Percentiles rank a stretch among this genome's conserved stretches.
These are phyloP conservation scores for Acromyrmex echinatior DNA, from an alignment of 1,140 invertebrate genomes.

Conservation along the genomic window DNA sequence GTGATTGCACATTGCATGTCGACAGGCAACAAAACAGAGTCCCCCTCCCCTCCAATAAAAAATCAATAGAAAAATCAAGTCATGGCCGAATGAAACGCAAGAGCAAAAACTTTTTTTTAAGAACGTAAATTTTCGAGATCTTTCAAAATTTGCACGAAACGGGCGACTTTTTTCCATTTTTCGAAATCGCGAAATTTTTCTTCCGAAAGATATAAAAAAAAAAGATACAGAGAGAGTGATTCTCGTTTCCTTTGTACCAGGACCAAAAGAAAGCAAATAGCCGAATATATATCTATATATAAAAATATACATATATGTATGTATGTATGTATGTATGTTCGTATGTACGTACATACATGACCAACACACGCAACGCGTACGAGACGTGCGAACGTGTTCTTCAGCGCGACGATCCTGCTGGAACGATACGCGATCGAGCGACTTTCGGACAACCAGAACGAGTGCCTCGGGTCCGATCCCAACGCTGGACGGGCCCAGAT, in stretches of 20 bases:
- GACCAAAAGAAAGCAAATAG: constrained; percentile 66
- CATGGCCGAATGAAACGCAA: constrained; percentile 51
- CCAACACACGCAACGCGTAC: constrained; percentile 69
- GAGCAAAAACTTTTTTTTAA: constrained; percentile 10
- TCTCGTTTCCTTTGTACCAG: constrained; percentile 72
- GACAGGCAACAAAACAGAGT: constrained; percentile 79
- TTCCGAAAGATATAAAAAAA: constrained; percentile 13
- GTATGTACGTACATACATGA: constrained; percentile 69
- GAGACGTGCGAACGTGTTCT: constrained; percentile 68
- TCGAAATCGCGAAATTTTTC: constrained; percentile 34
- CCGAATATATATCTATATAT: constrained; percentile 77
- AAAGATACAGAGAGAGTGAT: constrained; percentile 56
- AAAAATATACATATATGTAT: constrained; percentile 77
- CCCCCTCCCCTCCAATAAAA: constrained; percentile 78
- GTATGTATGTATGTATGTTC: constrained; percentile 70
- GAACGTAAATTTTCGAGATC: constrained; percentile 28
- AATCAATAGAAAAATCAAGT: constrained; percentile 59
- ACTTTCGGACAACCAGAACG: constrained; percentile 41
- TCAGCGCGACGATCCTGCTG: constrained; percentile 67
- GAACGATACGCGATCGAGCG: constrained; percentile 22
- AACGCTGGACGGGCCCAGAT: constrained; percentile 52
- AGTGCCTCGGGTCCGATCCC: constrained; percentile 55
- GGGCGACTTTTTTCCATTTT: constrained; percentile 71
- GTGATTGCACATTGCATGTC: constrained; percentile 86
- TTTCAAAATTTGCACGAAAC: constrained; percentile 29